These are phyloP conservation scores for Eilema caniola DNA, from an alignment of 2,888 invertebrate species.

Conservation along the genomic window DNA sequence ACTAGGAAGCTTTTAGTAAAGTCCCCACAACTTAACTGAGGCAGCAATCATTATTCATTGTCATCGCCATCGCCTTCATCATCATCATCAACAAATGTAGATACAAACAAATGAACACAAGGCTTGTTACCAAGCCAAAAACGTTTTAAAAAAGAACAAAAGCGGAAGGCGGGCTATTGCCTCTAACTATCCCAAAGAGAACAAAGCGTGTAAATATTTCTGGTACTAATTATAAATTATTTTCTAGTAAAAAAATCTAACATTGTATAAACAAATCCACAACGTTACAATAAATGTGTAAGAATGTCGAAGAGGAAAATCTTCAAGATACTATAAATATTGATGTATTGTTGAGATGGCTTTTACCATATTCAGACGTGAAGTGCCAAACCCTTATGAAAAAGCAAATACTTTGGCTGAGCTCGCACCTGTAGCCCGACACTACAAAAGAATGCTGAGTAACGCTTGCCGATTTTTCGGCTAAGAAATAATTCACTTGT, in stretches of 20 bases:
- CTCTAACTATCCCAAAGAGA: too few species aligned
- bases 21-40: too few species aligned
- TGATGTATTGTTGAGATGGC: conserved; percentile 54
- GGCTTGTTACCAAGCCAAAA: too few species aligned
- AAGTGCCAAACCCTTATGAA: conserved; percentile 62
- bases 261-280: conserved; percentile 38
- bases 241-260: conserved; percentile 34
- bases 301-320: conserved; percentile 51
- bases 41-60: too few species aligned
- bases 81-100: too few species aligned
- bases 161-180: too few species aligned
- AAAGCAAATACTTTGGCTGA: conserved; percentile 67
- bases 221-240: neutral
- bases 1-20: too few species aligned
- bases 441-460: conserved; percentile 78
- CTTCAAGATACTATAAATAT: conserved; percentile 55
- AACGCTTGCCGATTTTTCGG: conserved; percentile 77
- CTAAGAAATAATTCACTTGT: conserved; percentile 83
- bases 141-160: too few species aligned
- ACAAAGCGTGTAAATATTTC: too few species aligned
- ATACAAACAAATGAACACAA: too few species aligned
- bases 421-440: conserved; percentile 74
- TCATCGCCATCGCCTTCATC: too few species aligned
- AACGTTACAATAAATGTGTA: conserved; percentile 48
- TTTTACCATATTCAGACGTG: conserved; percentile 50